These are phyloP conservation scores for Andrena bicolor DNA, from an alignment of 2,888 invertebrate species.

Conservation along the genomic window DNA sequence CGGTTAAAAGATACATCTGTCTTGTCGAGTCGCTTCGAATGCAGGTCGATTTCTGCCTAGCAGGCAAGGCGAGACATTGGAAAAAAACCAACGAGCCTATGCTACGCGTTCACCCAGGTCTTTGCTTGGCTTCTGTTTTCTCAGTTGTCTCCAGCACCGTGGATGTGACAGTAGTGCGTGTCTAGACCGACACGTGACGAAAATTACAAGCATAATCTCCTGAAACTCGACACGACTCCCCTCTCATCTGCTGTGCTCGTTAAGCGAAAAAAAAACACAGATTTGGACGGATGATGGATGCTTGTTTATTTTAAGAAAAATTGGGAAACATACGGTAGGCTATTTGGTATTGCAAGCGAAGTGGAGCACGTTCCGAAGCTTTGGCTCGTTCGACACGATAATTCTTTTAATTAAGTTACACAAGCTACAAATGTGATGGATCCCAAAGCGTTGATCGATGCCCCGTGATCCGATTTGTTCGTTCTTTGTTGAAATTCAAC, in stretches of 20 bases:
- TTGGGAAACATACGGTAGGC: background rate
- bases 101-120: conserved; percentile 13
- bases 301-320: conserved; percentile 15
- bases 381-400: background rate
- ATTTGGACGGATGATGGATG: background rate
- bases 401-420: conserved; percentile 50
- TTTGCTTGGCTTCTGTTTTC: conserved; percentile 26
- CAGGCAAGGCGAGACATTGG: background rate
- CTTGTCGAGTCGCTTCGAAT: conserved; percentile 15
- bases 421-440: conserved; percentile 20
- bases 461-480: conserved; percentile 49
- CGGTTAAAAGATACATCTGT: conserved; percentile 32
- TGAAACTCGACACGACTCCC: conserved; percentile 10
- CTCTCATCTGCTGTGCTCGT: background rate
- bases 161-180: background rate
- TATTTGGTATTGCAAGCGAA: background rate
- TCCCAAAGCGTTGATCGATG: conserved; percentile 50
- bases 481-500: conserved; percentile 57
- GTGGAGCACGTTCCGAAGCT: background rate
- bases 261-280: background rate
- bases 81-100: background rate
- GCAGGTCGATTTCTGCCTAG: conserved; percentile 31
- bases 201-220: background rate
- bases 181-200: conserved; percentile 1
- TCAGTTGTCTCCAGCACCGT: background rate